These are phyloP conservation scores for Notodonta ziczac DNA, from an alignment of 2,888 invertebrate species.

Conservation along the genomic window DNA sequence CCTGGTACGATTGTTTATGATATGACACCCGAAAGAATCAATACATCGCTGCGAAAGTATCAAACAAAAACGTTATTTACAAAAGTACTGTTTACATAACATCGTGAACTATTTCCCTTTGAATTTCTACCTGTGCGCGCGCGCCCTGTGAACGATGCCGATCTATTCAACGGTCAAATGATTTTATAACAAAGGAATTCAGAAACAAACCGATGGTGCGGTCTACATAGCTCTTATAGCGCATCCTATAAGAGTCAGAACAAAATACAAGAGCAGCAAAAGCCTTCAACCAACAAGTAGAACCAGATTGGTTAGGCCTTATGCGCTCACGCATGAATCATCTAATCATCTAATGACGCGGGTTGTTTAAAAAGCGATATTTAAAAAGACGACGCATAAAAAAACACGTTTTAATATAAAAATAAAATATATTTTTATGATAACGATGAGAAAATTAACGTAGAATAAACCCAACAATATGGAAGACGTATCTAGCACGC, in stretches of 20 bases:
- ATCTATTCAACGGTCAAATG: constrained; percentile 15
- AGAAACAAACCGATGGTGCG: neutral
- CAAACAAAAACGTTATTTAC: constrained; percentile 68
- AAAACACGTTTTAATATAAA: constrained; percentile 12
- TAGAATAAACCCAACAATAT: constrained; percentile 10
- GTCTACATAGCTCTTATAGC: constrained; percentile 21
- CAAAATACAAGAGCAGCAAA: constrained; percentile 8
- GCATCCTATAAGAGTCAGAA: constrained; percentile 21
- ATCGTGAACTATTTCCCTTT: constrained; percentile 52
- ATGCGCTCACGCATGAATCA: constrained; percentile 21
- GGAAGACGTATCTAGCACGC: constrained; percentile 28
- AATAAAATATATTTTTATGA: constrained; percentile 14
- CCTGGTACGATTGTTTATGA: constrained; percentile 55
- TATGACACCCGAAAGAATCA: constrained; percentile 45
- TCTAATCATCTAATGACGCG: constrained; percentile 21
- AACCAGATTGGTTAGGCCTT: constrained; percentile 21
- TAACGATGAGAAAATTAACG: constrained; percentile 21
- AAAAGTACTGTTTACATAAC: constrained; percentile 59
- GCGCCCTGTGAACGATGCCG: constrained; percentile 25
- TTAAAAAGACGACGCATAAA: constrained; percentile 1
- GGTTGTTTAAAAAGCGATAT: constrained; percentile 21
- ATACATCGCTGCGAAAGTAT: constrained; percentile 30
- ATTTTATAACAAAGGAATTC: constrained; percentile 41
- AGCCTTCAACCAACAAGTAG: constrained; percentile 23
- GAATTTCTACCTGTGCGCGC: constrained; percentile 20